These are phyloP conservation scores for Sinella curviseta DNA, from an alignment of 1,140 invertebrate species.

Conservation along the genomic window DNA sequence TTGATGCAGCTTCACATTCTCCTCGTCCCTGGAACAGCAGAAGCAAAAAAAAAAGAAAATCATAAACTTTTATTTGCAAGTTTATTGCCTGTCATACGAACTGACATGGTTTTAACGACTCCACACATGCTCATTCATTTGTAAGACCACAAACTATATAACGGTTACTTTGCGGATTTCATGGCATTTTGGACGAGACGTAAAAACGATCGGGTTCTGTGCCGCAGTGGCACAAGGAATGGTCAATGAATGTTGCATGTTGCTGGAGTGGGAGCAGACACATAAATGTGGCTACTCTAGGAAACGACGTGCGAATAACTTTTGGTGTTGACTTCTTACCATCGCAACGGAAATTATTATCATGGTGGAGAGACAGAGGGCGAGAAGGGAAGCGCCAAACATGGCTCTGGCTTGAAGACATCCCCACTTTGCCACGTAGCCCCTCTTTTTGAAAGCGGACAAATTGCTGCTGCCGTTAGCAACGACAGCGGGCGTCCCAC, in stretches of 20 bases:
- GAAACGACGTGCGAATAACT: not conserved
- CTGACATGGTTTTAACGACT: slow-evolving; percentile 21
- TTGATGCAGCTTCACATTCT: slow-evolving; percentile 47
- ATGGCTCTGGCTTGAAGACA: slow-evolving; percentile 50
- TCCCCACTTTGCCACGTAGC: slow-evolving; percentile 48
- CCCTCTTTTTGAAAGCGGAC: slow-evolving; percentile 44
- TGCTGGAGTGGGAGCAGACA: too few species aligned
- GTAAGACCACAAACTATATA: too few species aligned
- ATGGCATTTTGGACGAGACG: too few species aligned
- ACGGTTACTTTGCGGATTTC: too few species aligned
- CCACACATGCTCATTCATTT: slow-evolving; percentile 14
- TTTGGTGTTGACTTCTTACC: slow-evolving; percentile 35
- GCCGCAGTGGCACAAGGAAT: too few species aligned
- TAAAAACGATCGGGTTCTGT: too few species aligned
- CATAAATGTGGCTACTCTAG: not conserved
- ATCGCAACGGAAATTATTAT: slow-evolving; percentile 50
- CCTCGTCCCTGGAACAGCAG: slow-evolving; percentile 43
- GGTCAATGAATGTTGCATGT: too few species aligned
- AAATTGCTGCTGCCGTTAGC: slow-evolving; percentile 41
- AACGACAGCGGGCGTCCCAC: not conserved
- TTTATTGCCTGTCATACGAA: slow-evolving; percentile 8
- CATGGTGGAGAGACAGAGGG: slow-evolving; percentile 47
- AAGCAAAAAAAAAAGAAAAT: slow-evolving; percentile 13
- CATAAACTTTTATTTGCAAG: slow-evolving; percentile 13
- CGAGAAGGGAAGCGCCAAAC: slow-evolving; percentile 48